Percentiles rank a stretch among this genome's conserved stretches.
phyloP scores from a whole-genome alignment of 2,797 vertebrate genomes.

The Synanceia verrucosa region DNA sequence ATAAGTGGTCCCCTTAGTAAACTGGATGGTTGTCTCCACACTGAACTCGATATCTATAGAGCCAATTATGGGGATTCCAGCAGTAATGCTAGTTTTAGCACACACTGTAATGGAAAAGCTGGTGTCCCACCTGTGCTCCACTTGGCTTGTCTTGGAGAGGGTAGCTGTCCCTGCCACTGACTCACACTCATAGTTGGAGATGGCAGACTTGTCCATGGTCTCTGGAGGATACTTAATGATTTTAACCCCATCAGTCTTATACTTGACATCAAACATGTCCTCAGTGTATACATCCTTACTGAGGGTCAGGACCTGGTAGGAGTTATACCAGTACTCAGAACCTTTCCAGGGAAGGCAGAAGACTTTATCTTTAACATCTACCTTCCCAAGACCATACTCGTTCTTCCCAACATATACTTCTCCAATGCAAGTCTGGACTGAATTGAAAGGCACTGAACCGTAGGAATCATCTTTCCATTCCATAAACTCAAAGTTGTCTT shows the following conservation, averaged over 20 bases:
- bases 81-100: slow-evolving; percentile 22
- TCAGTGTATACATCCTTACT: slow-evolving; percentile 45
- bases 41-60: slow-evolving; percentile 26
- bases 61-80: slow-evolving; percentile 39
- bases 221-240: slow-evolving; percentile 48
- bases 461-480: slow-evolving; percentile 56
- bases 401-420: slow-evolving; percentile 67
- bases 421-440: slow-evolving; percentile 51
- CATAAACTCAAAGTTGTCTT: slow-evolving; percentile 66
- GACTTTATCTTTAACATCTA: slow-evolving; percentile 36
- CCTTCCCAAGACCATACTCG: slow-evolving; percentile 72
- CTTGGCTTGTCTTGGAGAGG: slow-evolving; percentile 41
- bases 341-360: slow-evolving; percentile 69
- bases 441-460: slow-evolving; percentile 53
- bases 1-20: slow-evolving; percentile 45
- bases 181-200: slow-evolving; percentile 54
- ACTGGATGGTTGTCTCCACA: slow-evolving; percentile 21
- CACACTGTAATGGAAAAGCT: slow-evolving; percentile 46
- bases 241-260: slow-evolving; percentile 40
- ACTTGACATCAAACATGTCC: slow-evolving; percentile 46
- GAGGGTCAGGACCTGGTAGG: slow-evolving; percentile 65
- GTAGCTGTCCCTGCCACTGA: slow-evolving; percentile 35
- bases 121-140: slow-evolving; percentile 62
- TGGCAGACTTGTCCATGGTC: slow-evolving; percentile 35
- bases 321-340: slow-evolving; percentile 57